Base-by-base conservation (phyloP, 2,797 vertebrate genomes). In the Sardinella longiceps region DNA sequence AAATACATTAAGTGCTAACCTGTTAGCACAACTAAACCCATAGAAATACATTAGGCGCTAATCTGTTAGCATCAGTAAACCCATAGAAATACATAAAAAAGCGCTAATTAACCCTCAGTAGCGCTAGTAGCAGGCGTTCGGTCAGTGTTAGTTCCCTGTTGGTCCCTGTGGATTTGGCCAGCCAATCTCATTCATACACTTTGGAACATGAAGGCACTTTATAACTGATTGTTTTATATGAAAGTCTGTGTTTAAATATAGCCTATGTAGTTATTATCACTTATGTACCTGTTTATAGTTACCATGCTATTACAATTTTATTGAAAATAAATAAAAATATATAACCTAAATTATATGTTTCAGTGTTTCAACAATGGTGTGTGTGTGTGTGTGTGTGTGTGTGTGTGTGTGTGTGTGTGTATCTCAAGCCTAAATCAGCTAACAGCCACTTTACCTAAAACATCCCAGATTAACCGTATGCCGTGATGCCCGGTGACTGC, bases 201-300 rank as follows among this genome's bases (percentile, higher is more conserved):
- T 30, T 70, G 63, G 28, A 70, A 70, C 33, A 70, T 70, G 63
- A 70, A 70, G 63, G 63, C 63, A 70, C 63, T 70, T 70, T 70
- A 70, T 70, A 70, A 33, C 1, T 3, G 60, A 66, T 66, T 66
- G 28, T 51, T 51, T 25, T 83, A 84, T 25, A 81, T 25, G 20
- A 6, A 23, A 39, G 18, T 45, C 10, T 82, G 81, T 82, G 81
- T 63, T 18, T 39, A 23, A 63, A 12, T 9, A 12, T 14, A 2
- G n/a, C n/a, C n/a, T n/a, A 70, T 70, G 15, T 33, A 70, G 63
- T 30, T 2, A 30, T 15, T 70, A 70, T 30, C 28, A 5, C 0
- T 70, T 70, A 70, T 70, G 25, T n/a, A n/a, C n/a, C n/a, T n/a
- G n/a, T n/a, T n/a, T n/a, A n/a, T n/a, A n/a, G 63, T 66, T 11